Conservation (phyloP, 2,797 vertebrate genomes). For the Babyrousa celebensis region DNA sequence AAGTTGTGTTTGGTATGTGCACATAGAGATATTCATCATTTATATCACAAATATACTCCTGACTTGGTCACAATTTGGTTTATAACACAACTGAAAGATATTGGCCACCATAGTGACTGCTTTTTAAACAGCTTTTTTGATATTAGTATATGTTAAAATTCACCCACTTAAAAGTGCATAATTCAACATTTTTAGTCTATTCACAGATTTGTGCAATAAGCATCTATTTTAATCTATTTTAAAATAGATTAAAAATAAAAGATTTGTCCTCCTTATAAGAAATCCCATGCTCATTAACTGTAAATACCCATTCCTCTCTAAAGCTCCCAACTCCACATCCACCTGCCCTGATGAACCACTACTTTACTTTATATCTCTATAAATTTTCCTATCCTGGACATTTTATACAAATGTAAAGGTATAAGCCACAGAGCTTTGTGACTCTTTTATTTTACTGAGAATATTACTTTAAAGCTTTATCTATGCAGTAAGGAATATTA, state of each 20-base stretch:
- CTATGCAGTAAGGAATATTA: background rate
- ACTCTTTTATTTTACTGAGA: background rate
- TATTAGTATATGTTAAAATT: background rate
- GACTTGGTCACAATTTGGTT: background rate
- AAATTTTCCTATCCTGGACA: background rate
- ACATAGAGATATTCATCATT: slow-evolving; percentile 28
- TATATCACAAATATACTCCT: slow-evolving; percentile 18
- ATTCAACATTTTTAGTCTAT: slow-evolving; percentile 13
- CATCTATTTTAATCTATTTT: background rate
- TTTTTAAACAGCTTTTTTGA: slow-evolving; percentile 37
- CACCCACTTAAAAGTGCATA: slow-evolving; percentile 23
- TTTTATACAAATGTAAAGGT: background rate
- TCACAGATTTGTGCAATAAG: background rate
- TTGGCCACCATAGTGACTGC: background rate
- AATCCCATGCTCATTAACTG: background rate
- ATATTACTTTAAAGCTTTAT: slow-evolving; percentile 37
- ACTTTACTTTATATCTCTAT: background rate
- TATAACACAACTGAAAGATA: slow-evolving; percentile 47
- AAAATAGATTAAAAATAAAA: slow-evolving; percentile 35
- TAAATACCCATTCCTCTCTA: background rate
- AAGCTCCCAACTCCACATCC: background rate
- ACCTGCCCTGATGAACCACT: background rate
- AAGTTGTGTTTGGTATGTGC: background rate
- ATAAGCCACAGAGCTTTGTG: background rate
- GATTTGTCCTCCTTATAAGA: slow-evolving; percentile 27